Evolutionary conservation across 2,888 invertebrate genomes (phyloP), one percentile per base, ranked within the genome.

Genomic region (Nasonia oneida): DNA sequence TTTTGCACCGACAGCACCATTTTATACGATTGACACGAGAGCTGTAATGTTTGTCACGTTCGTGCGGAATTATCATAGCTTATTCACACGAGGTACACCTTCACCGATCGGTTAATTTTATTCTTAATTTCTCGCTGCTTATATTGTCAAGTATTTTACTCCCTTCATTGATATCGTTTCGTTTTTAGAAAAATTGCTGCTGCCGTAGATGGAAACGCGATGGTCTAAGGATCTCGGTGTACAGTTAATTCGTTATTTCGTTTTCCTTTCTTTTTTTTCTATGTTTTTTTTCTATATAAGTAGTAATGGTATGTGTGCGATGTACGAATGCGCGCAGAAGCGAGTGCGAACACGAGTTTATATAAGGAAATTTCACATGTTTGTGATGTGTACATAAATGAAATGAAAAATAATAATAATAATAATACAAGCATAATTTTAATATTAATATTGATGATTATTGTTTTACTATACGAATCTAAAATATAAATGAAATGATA

Each of bases 161-260:
- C 29, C 29, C 53, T 82, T 53, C 39, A 23, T 70, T 29, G 37
- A 37, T 53, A 18, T 29, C n/a, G 64, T 39, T 47, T 5, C 47
- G 0, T 10, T 67, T 37, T 64, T 50, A 47, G 37, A 37, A 67
- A n/a, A 29, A 67, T 67, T 73, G 73, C 23, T 47, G 73, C 47
- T 70, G 14, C 29, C 64, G 37, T 53, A 37, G 23, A 53, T 86
- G 89, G 88, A 89, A 90, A 89, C 90, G 90, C 89, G 90, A 90
- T 90, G 91, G 90, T 90, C 90, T 88, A 90, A 90, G 91, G 91
- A 91, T 92, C 92, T 92, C 92, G 90, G 91, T 92, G 92, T 92
- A 91, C 91, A 92, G 91, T 90, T 91, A 90, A 89, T 89, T 89
- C 89, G 87, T 89, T 89, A 88, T 88, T 88, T 88, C 83, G 88